Evolutionary conservation across 2,888 invertebrate species (phyloP), one percentile per base, ranked within the genome.

Genomic region (Caenorhabditis sp.): DNA sequence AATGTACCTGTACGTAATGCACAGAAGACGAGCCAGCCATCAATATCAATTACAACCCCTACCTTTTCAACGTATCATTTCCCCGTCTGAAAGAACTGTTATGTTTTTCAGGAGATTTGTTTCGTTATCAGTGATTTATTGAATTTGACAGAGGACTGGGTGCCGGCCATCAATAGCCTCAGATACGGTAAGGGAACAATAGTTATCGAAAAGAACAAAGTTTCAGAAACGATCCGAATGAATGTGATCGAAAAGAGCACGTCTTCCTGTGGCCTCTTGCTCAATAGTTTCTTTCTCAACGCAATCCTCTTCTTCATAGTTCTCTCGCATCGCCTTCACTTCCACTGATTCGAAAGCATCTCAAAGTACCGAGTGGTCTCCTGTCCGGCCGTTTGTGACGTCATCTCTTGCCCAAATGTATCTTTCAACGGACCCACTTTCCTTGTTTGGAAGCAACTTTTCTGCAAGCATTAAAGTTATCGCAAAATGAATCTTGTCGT

Each of bases 311-410:
- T 17, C 17, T 17, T 41, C 41, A 3, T 15, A 6, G 17, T 41
- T 41, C 17, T 41, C 15, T 41, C 7, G 4, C 35, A 35, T 35
- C 30, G 9, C 9, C 6, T 35, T 45, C 41, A 68, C 9, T 66
- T 61, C 73, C 73, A 73, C 30, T 65, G 65, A 17, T 58, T 45
- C 0, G 27, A 24, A 24, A 73, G 41, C 73, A 73, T 73, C n/a
- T 73, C 65, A 24, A 73, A 73, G 45, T 73, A 65, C 8, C 37
- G 37, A 2, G 46, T 45, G 1, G 73, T 73, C 30, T 73, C 73
- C 20, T 65, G 45, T 6, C 39, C n/a, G 2, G 63, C 63, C 6
- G 41, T 56, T 9, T 63, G 46, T 11, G 56, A 50, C 8, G 41
- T 35, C 62, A 72, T 63, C 20, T 72, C 58, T 24, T 73, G 73